Evolutionary conservation across 2,113 vertebrate genomes (phyloP), one percentile per base, ranked within the genome.

Genomic region (Motacilla tschutschensis): DNA sequence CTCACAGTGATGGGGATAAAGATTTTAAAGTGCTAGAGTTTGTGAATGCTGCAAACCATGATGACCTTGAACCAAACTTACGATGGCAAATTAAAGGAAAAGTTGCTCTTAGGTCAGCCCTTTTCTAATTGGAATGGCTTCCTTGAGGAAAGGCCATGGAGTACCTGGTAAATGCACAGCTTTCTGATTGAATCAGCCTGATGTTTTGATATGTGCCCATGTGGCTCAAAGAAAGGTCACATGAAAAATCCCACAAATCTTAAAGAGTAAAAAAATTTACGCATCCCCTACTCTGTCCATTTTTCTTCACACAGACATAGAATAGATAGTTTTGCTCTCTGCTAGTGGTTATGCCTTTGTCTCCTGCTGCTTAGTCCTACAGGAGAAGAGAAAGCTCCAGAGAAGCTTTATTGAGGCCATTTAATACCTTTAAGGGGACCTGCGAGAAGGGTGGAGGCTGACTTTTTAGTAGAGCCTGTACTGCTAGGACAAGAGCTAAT

Each of bases 251-350:
- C 9, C n/a, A 74, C 28, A 20, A 17, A 15, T 50, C 9, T 54
- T 44, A 67, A 83, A 44, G 14, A 85, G 36, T 48, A 22, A 71
- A 81, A 71, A 57, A 33, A 25, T 1, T 41, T 62, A 22, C 33
- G 67, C 17, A 16, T 59, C 17, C 6, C 9, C 11, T 3, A 5
- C 48, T 36, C 12, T 22, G 14, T 33, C 5, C 0, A 0, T 38
- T 79, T 89, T 63, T 46, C 29, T 83, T 91, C 14, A 44, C 11
- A 48, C 6, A 53, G n/a, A 76, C 64, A 47, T 22, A 60, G 9
- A 60, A 38, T 21, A 21, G n/a, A 35, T 58, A 3, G 3, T 4
- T 83, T 93, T 87, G 21, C 28, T 62, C 9, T 58, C 22, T 69
- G 18, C 11, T 83, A 7, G 19, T 46, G 5, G 8, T 44, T 64